Evolutionary conservation across 2,113 vertebrate genomes (phyloP).

Genomic region (Poeciliopsis turrubarensis): DNA sequence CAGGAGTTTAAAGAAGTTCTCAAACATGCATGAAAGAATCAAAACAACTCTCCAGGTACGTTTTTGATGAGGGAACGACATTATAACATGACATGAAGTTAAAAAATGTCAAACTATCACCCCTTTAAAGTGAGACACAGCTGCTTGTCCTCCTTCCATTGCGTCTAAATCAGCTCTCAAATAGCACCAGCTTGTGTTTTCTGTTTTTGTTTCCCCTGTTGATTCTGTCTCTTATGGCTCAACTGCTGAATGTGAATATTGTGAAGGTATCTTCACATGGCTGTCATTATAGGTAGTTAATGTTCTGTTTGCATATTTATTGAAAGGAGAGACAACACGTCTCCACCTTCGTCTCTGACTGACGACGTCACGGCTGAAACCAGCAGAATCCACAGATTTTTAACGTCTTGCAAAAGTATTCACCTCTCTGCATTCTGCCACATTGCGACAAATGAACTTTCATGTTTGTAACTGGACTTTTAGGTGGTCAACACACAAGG

Average conservation of each 20-base stretch:
- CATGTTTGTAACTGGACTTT: not conserved
- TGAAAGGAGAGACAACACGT: conserved; percentile 31
- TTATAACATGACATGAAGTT: no score
- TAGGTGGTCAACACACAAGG: not conserved
- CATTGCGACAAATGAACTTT: not conserved
- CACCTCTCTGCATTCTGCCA: not conserved
- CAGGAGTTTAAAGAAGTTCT: no score
- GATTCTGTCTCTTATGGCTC: conserved; percentile 36
- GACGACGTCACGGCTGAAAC: conserved; percentile 37
- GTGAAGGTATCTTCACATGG: conserved; percentile 53
- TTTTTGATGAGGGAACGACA: no score
- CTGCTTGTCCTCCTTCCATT: conserved; percentile 18
- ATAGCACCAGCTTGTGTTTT: conserved; percentile 58
- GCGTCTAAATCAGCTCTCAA: conserved; percentile 27
- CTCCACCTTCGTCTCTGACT: conserved; percentile 9
- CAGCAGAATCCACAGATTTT: conserved; percentile 54
- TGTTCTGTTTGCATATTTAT: conserved; percentile 35
- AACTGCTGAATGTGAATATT: conserved; percentile 71
- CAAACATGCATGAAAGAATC: no score
- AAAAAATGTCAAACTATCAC: no score
- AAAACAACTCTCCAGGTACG: no score
- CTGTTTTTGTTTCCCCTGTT: conserved; percentile 21
- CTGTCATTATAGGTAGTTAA: conserved; percentile 58
- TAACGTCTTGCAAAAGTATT: not conserved
- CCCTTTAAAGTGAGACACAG: conserved; percentile 13